Conservation (phyloP, 2,113 vertebrate genomes). For the Phalacrocorax carbo region DNA sequence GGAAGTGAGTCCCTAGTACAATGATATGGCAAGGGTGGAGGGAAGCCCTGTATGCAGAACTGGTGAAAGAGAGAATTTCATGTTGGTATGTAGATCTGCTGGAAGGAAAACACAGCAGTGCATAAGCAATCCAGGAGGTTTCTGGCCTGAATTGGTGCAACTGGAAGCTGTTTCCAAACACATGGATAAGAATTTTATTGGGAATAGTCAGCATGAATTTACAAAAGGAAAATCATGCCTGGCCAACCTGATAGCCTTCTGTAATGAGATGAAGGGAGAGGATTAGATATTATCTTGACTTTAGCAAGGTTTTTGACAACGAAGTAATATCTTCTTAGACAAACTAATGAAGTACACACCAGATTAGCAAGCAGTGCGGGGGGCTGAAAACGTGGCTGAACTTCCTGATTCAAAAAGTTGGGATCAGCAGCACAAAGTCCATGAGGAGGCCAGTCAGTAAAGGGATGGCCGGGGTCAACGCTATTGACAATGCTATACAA, state of each 20-base stretch:
- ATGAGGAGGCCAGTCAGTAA: background rate
- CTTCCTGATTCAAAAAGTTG: background rate
- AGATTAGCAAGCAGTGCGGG: background rate
- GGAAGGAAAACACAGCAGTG: background rate
- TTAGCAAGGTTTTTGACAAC: background rate
- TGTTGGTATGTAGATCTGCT: background rate
- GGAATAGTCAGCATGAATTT: background rate
- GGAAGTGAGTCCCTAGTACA: background rate
- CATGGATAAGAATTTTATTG: background rate
- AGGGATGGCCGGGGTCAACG: background rate
- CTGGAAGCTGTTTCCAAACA: background rate
- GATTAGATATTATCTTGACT: background rate
- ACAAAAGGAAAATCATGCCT: background rate
- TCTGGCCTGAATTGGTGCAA: background rate
- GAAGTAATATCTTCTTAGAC: fast-evolving
- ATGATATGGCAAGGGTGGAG: background rate
- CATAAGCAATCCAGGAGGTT: background rate
- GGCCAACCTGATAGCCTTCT: background rate
- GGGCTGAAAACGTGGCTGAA: background rate
- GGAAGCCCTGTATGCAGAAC: background rate
- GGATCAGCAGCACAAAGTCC: background rate
- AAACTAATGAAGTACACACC: background rate
- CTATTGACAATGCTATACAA: background rate
- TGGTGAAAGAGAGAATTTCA: background rate
- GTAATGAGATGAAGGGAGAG: background rate